A percentile compares a stretch with the other conserved stretches of the same genome.
Evolutionary conservation across 2,797 vertebrate genomes (phyloP).

Genomic region (Garrulus glandarius): DNA sequence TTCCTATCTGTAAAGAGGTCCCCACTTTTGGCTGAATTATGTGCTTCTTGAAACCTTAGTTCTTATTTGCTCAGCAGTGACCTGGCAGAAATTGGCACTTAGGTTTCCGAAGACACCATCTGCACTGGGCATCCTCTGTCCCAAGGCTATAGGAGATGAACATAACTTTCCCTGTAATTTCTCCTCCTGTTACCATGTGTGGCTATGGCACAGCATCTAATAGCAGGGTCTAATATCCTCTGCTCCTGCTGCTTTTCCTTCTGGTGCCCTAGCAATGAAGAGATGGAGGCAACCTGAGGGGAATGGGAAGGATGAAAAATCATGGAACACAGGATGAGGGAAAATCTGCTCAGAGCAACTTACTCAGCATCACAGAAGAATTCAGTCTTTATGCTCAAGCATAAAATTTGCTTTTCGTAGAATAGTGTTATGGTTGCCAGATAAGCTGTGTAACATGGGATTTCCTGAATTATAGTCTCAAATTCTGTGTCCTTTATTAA

Average conservation of each 20-base stretch:
- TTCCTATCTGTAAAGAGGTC: background rate
- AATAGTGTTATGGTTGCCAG: background rate
- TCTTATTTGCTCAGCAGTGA: slow-evolving; percentile 18
- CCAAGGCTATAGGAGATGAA: slow-evolving; percentile 1
- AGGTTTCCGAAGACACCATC: slow-evolving; percentile 33
- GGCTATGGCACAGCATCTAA: slow-evolving; percentile 36
- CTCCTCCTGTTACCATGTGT: background rate
- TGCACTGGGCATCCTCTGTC: slow-evolving; percentile 46
- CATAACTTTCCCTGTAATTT: slow-evolving; percentile 31
- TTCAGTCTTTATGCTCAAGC: background rate
- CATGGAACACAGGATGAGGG: slow-evolving; percentile 19
- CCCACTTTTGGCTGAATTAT: background rate
- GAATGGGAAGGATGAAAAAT: slow-evolving; percentile 27
- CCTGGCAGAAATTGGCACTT: background rate
- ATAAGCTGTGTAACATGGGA: background rate
- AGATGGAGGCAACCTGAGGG: background rate
- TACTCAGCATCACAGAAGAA: background rate
- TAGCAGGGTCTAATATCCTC: slow-evolving; percentile 53
- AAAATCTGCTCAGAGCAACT: background rate
- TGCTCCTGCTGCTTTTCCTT: slow-evolving; percentile 57
- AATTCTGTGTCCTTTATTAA: background rate
- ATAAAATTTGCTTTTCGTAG: slow-evolving; percentile 49
- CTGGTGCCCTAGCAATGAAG: slow-evolving; percentile 32
- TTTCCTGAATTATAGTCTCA: background rate
- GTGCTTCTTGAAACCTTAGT: background rate